A percentile compares a stretch with the other conserved stretches of the same genome.
Evolutionary conservation across 2,797 vertebrate species (phyloP).

Genomic region (Myoxocephalus aenaeus): DNA sequence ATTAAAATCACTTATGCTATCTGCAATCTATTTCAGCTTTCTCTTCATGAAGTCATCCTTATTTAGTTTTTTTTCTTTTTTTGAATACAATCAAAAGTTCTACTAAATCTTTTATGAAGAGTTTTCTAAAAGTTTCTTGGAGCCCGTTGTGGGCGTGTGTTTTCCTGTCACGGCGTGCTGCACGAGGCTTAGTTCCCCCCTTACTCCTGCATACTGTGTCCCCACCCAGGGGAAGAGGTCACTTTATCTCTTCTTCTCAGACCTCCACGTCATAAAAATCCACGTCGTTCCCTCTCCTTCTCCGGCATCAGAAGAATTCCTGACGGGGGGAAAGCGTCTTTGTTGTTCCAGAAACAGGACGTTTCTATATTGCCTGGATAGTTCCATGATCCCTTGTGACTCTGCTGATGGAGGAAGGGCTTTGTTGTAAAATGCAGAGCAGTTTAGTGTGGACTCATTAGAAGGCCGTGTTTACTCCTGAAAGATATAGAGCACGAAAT

Average conservation of each 20-base stretch:
- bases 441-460: background rate
- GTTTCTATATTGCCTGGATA: background rate
- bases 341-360: too few relatives aligned
- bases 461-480: background rate
- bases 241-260: background rate
- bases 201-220: too few relatives aligned
- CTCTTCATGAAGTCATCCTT: background rate
- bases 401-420: fast-evolving
- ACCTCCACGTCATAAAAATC: background rate
- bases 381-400: background rate
- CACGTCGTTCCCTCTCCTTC: too few relatives aligned
- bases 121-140: too few relatives aligned
- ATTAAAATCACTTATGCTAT: background rate
- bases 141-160: background rate
- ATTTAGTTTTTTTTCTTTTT: too few relatives aligned
- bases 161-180: background rate
- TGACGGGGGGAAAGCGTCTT: background rate
- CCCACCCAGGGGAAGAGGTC: background rate
- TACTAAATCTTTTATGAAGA: too few relatives aligned
- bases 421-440: background rate
- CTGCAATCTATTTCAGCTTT: background rate
- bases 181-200: background rate
- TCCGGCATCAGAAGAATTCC: background rate
- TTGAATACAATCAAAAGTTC: too few relatives aligned
- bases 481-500: background rate